Evolutionary conservation across 2,797 vertebrate genomes (phyloP).

Genomic region (Orestias chungarensis): DNA sequence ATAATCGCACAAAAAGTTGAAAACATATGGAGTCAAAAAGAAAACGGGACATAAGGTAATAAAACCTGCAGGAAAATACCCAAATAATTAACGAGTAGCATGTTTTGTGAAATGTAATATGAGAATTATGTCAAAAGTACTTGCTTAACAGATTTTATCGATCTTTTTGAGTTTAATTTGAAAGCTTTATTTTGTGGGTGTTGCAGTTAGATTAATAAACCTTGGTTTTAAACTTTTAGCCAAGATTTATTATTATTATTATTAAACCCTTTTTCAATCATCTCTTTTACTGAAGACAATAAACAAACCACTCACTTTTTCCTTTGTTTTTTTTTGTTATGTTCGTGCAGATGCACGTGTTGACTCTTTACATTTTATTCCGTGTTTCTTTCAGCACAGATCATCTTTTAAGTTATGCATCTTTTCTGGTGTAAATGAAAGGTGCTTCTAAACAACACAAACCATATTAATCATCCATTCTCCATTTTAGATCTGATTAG

Average conservation of each 20-base stretch:
- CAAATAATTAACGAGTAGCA: not conserved
- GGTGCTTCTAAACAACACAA: not conserved
- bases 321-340: not conserved
- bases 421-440: no score
- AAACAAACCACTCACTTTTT: not conserved
- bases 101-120: not conserved
- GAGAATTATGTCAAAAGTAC: not conserved
- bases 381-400: not conserved
- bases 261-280: not conserved
- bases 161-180: not conserved
- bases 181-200: not conserved
- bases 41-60: not conserved
- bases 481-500: not conserved
- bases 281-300: not conserved
- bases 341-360: not conserved
- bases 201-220: not conserved
- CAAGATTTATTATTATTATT: not conserved
- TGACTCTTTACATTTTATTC: not conserved
- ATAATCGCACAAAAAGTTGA: not conserved
- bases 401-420: no score
- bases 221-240: not conserved
- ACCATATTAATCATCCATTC: no score
- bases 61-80: not conserved
- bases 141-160: not conserved
- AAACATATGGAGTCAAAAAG: not conserved